These are phyloP conservation scores for Melieria crassipennis DNA, from an alignment of 2,888 invertebrate genomes.

Conservation along the genomic window DNA sequence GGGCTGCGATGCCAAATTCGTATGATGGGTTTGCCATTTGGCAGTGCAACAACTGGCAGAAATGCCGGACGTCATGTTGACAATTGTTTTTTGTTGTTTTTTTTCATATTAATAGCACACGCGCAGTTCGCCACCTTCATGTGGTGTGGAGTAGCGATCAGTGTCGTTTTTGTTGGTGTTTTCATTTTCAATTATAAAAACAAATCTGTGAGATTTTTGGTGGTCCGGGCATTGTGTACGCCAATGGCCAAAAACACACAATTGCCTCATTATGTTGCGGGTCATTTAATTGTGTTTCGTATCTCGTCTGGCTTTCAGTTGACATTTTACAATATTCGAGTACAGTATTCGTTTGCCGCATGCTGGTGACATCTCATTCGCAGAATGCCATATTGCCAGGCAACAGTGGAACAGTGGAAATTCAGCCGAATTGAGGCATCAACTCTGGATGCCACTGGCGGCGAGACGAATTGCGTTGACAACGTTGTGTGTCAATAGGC, in stretches of 20 bases:
- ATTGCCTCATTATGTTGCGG: constrained; percentile 26
- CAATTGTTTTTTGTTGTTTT: not conserved
- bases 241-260: constrained; percentile 15
- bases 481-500: constrained; percentile 11
- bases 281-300: constrained; percentile 31
- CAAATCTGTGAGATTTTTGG: not conserved
- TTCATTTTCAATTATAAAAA: no score
- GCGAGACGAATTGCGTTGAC: constrained; percentile 14
- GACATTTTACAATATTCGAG: not conserved
- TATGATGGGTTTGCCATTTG: constrained; percentile 39
- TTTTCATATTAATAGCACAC: constrained; percentile 20
- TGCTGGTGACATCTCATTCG: constrained; percentile 27
- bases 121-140: not conserved
- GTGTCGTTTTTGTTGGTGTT: no score
- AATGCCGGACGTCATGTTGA: constrained; percentile 25
- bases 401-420: not conserved
- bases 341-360: constrained; percentile 4
- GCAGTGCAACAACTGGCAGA: constrained; percentile 6
- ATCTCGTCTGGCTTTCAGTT: not conserved
- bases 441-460: not conserved
- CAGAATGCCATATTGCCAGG: not conserved
- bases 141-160: no score
- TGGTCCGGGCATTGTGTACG: constrained; percentile 23
- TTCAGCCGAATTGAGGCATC: constrained; percentile 24
- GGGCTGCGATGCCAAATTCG: constrained; percentile 28